Evolutionary conservation across 2,888 invertebrate species (phyloP), one percentile per base, ranked within the genome.

Genomic region (Eucriotettix oculatus): DNA sequence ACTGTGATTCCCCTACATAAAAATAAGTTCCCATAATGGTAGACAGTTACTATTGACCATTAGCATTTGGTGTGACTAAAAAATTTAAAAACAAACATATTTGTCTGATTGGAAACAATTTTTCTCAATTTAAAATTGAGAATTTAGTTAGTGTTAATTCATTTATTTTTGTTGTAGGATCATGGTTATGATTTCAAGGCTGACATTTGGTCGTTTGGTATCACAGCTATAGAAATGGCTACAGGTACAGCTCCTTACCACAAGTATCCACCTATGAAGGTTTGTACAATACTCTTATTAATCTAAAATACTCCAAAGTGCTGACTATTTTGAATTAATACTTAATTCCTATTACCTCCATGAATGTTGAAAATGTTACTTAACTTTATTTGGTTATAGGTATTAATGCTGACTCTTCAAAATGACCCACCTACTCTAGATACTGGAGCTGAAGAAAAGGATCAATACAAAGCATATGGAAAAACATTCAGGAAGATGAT

Each of bases 131-230:
- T 7, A 29, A 29, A 5, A 5, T 29, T 29, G 2, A 7, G 29
- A 29, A 2, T 29, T 29, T 29, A 2, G 7, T 29, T 2, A 29
- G 2, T 29, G 29, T 29, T 29, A 29, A 2, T 29, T 29, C 7
- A 29, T 2, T 29, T 7, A 29, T 29, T 29, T 29, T 29, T 48
- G 40, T 67, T 71, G 69, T 71, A 88, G 85, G 91, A 93, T 71
- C 90, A 93, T 71, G 98, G 98, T 1, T 99, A 98, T 71, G 97
- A 98, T 75, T 98, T 94, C 75, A 98, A 98, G 77, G 98, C 97
- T 3, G 90, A 90, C 69, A 90, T 90, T 67, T 89, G 94, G 94
- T 85, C 91, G 68, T 85, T 96, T 70, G 95, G 95, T 40, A 96
- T 96, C 65, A 96, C 98, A 1, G 97, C 98, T 0, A 97, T 99